phyloP scores from a whole-genome alignment of 30 jellyfish, hydroid and myxozoan genomes.

The Hydractinia echinata region DNA sequence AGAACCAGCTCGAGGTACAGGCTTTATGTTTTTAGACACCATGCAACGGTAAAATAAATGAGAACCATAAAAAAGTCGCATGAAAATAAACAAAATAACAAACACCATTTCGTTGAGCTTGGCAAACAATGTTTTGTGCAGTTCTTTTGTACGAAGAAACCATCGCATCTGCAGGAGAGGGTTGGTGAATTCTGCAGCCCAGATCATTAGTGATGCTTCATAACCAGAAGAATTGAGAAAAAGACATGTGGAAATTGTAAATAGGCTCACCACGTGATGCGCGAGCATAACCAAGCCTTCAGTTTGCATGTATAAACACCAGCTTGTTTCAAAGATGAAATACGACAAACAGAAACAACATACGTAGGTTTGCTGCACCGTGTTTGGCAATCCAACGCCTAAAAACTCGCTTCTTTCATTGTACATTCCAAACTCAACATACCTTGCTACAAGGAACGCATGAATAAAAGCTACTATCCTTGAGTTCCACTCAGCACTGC shows the following conservation, averaged over 20 bases:
- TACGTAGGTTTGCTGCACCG: conserved; percentile 37
- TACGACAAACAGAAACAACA: conserved; percentile 56
- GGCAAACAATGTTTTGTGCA: conserved; percentile 48
- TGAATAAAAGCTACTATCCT: conserved; percentile 70
- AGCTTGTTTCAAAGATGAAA: conserved; percentile 64
- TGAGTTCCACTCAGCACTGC: conserved; percentile 68
- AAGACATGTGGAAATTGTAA: conserved; percentile 51
- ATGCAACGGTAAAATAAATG: conserved; percentile 6
- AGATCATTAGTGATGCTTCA: conserved; percentile 56
- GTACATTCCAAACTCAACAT: conserved; percentile 29
- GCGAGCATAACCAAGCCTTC: conserved; percentile 70
- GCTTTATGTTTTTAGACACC: neutral
- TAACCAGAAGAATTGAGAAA: conserved; percentile 61
- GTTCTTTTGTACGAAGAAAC: conserved; percentile 54
- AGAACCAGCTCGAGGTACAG: conserved; percentile 5
- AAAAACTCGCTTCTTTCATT: conserved; percentile 47
- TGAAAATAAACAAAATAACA: conserved; percentile 46
- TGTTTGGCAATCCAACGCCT: conserved; percentile 60
- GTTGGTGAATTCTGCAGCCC: conserved; percentile 91
- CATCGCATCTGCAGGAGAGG: conserved; percentile 85
- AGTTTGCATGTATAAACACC: conserved; percentile 83
- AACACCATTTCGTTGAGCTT: conserved; percentile 60
- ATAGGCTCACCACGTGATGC: conserved; percentile 77
- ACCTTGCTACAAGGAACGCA: conserved; percentile 49
- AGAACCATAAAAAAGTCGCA: conserved; percentile 65